Evolutionary conservation across 2,113 vertebrate species (phyloP).

Genomic region (Chrysemys picta): DNA sequence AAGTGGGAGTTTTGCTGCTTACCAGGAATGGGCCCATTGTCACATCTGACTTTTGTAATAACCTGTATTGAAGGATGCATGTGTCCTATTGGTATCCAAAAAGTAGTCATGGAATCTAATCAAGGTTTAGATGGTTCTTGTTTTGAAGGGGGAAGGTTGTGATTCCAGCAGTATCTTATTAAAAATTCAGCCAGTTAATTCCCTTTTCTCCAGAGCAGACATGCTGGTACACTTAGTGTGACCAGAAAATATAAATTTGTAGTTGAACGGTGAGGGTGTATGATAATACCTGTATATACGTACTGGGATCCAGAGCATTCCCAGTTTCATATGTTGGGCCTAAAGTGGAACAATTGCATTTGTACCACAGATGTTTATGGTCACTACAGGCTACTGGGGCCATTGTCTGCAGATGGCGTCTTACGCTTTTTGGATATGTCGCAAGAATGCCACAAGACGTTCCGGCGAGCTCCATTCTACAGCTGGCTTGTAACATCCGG

Average conservation of each 20-base stretch:
- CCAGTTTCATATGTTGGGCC: not conserved
- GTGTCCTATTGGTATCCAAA: not conserved
- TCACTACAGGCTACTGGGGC: not conserved
- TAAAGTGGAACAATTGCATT: not conserved
- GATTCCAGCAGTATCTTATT: not conserved
- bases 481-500: not conserved
- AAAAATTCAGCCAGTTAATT: not conserved
- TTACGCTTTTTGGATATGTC: not conserved
- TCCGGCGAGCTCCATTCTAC: not conserved
- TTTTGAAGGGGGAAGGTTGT: not conserved
- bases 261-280: not conserved
- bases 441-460: not conserved
- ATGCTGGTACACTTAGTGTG: not conserved
- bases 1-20: not conserved
- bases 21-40: not conserved
- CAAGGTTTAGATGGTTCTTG: not conserved
- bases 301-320: not conserved
- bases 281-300: not conserved
- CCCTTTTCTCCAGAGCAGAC: not conserved
- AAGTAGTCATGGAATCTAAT: not conserved
- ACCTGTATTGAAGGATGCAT: not conserved
- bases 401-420: not conserved
- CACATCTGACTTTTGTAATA: not conserved
- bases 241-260: not conserved
- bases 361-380: not conserved